These are phyloP conservation scores for Hypselothyrea guttata DNA, from an alignment of 2,888 invertebrate genomes.

Conservation along the genomic window DNA sequence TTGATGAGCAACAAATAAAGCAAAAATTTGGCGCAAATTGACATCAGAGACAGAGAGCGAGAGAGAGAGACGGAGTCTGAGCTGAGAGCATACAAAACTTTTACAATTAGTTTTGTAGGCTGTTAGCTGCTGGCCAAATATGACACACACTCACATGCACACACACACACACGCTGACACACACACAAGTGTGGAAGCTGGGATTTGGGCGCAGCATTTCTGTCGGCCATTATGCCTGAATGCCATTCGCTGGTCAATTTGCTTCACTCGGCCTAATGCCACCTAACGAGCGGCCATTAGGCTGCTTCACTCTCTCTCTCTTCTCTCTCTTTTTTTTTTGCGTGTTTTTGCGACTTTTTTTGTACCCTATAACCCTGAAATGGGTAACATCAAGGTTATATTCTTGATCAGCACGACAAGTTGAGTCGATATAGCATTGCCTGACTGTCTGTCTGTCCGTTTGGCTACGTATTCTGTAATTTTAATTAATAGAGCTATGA, in stretches of 20 bases:
- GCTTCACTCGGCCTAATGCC: conserved; percentile 39
- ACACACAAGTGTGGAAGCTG: conserved; percentile 21
- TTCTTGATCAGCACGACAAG: too few relatives aligned
- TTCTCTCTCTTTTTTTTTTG: not conserved
- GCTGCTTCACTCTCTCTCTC: conserved; percentile 1
- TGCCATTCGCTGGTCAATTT: conserved; percentile 43
- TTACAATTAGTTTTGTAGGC: conserved; percentile 58
- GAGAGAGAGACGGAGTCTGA: too few relatives aligned
- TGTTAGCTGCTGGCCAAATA: conserved; percentile 2
- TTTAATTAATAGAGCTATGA: too few relatives aligned
- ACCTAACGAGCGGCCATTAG: conserved; percentile 64
- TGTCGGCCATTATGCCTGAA: conserved; percentile 31
- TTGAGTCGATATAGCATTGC: too few relatives aligned
- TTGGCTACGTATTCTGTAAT: too few relatives aligned
- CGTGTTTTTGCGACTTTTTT: not conserved
- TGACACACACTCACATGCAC: not conserved
- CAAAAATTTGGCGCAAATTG: conserved; percentile 46
- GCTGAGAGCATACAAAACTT: too few relatives aligned
- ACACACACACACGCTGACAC: conserved; percentile 6
- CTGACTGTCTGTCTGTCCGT: too few relatives aligned
- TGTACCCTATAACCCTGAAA: too few relatives aligned
- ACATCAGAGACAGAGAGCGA: conserved; percentile 26
- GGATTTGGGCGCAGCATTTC: conserved; percentile 19
- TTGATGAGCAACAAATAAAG: conserved; percentile 45
- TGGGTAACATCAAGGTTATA: too few relatives aligned